Base-by-base conservation (phyloP, 2,888 invertebrate genomes). In the Hirtodrosophila trivittata region DNA sequence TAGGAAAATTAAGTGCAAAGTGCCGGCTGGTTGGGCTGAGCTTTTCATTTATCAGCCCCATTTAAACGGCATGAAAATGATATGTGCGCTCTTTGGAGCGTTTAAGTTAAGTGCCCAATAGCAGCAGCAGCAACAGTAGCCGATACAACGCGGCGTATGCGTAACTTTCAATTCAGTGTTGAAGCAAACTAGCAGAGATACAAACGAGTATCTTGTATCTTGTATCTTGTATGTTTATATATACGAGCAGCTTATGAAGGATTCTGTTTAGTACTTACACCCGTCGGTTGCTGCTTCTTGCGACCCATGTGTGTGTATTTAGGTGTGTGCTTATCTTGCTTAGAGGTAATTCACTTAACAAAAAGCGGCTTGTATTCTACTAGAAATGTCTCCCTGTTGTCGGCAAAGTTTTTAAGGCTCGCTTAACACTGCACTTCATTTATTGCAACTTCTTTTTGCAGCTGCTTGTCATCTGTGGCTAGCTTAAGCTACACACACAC, bases 1-100 rank as follows among this genome's bases (percentile, higher is more conserved):
- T 66, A 81, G 66, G 68, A 66, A 75, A 75, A 81, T 85, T 75
- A 82, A 83, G 80, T 83, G 77, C 75, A 83, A 86, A 81, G 74
- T 83, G 77, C 69, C 33, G 58, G 50, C 60, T 60, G 69, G 72
- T 68, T 59, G 64, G 59, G 45, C 39, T 50, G 38, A 39, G 43
- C 42, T 39, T 26, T 58, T 51, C 58, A 38, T 60, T 63, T 69
- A 63, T 67, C 60, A 47, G 62, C 51, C 37, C 42, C 63, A 51
- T 67, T 69, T 81, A 77, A 81, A 75, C 67, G 72, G 72, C 68
- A 74, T 58, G 76, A 57, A 65, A 71, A 62, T 74, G 59, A 75
- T 73, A 65, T 66, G 72, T 59, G 30, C 16, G 66, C 62, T 47
- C 60, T 56, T 62, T 51, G 37, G 47, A 72, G 59, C 77, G 46